Base-by-base conservation (phyloP, 2,888 invertebrate species). In the Sphecodes monilicornis region DNA sequence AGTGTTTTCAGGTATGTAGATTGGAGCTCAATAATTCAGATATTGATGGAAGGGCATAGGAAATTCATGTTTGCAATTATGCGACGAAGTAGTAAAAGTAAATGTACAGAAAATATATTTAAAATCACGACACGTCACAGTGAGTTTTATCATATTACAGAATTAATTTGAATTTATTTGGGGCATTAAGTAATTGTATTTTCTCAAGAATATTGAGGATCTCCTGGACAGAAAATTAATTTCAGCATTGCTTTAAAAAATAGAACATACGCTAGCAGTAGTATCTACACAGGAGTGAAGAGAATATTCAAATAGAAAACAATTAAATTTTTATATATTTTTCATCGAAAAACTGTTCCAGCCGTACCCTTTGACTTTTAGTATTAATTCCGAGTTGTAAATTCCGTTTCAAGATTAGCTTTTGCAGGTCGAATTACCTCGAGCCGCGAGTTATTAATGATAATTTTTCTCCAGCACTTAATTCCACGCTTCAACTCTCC, bases 381-480 rank as follows among this genome's bases (percentile, higher is more conserved):
- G 66, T 11, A 11, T 36, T 66, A 66, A 66, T 66, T 39, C 22
- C 36, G 36, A 10, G 36, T 11, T 8, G 10, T 0, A 3, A 32
- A 66, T 66, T 66, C 36, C 22, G 32, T 66, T 66, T 32, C 32
- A 16, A 29, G 26, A 57, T 57, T 57, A 57, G 29, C 57, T 1
- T 26, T n/a, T 5, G 0, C 57, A 16, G 57, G 29, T 57, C 26
- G 66, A 36, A 36, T 66, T 22, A 22, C 64, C 32, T 22, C 50
- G 36, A 22, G 36, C 66, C 4, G 22, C 66, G 29, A 22, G 43
- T 26, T 22, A 22, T 39, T 41, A 39, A 74, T 74, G 18, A 29
- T 60, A 60, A 60, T 57, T 57, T 74, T 57, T 60, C 73, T 41
- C 36, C 60, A 2, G 26, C 26, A 41, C 29, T 22, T 66, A 66